These are phyloP conservation scores for Macquaria ambigua DNA, from an alignment of 2,113 vertebrate species.

Conservation along the genomic window DNA sequence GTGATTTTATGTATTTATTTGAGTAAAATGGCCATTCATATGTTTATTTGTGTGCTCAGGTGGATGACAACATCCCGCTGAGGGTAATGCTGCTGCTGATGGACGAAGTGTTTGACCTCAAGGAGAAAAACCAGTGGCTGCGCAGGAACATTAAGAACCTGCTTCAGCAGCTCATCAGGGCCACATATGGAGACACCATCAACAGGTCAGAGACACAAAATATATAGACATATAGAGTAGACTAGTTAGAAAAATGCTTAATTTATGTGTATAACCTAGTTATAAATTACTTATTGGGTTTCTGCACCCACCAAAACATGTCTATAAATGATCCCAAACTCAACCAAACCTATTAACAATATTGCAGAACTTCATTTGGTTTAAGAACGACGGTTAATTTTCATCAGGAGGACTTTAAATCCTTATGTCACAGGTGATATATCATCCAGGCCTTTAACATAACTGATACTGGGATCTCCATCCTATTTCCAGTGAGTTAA, in stretches of 20 bases:
- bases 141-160: constrained; percentile 98
- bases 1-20: background rate
- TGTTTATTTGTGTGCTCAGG: constrained; percentile 79
- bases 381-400: too few species aligned
- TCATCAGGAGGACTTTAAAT: too few species aligned
- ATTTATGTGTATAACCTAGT: background rate
- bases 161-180: constrained; percentile 97
- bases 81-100: constrained; percentile 98
- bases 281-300: background rate
- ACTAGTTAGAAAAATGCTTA: background rate
- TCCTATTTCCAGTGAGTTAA: too few species aligned
- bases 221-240: background rate
- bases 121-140: constrained; percentile 99
- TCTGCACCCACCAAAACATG: background rate
- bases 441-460: too few species aligned
- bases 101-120: constrained; percentile 99
- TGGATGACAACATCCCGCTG: constrained; percentile 98
- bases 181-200: constrained; percentile 97
- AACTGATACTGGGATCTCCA: too few species aligned
- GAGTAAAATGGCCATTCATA: background rate
- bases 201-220: constrained; percentile 87
- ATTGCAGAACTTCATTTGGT: too few species aligned
- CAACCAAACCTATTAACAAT: too few species aligned
- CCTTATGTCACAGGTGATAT: too few species aligned
- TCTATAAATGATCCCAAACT: background rate